These are phyloP conservation scores for Metopia argyrocephala DNA, from an alignment of 2,888 invertebrate species.

Conservation along the genomic window DNA sequence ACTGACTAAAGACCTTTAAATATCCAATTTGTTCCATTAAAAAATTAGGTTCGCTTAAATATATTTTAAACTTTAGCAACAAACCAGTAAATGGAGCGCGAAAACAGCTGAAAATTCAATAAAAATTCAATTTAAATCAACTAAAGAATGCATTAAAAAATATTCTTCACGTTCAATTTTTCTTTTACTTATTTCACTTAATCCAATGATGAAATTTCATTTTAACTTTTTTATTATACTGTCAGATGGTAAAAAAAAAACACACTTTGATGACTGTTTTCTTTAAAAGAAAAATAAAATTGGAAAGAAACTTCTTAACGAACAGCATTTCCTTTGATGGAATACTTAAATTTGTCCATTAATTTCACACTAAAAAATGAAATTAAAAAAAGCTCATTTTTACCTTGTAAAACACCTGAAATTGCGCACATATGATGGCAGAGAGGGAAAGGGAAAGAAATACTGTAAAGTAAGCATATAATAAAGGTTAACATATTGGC, in stretches of 20 bases:
- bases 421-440: too few relatives aligned
- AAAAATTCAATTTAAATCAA: neutral
- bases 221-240: slow-evolving; percentile 3
- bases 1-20: too few relatives aligned
- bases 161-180: neutral
- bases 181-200: neutral
- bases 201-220: neutral
- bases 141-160: neutral
- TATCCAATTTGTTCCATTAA: too few relatives aligned
- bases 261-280: slow-evolving; percentile 20
- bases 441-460: too few relatives aligned
- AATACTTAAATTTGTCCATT: neutral
- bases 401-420: neutral
- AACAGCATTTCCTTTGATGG: slow-evolving; percentile 26
- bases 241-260: neutral
- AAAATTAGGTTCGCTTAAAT: too few relatives aligned
- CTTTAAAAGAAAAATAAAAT: neutral
- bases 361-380: slow-evolving; percentile 9
- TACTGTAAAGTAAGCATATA: too few relatives aligned
- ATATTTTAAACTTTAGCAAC: neutral
- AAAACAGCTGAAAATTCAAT: neutral
- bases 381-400: neutral
- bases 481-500: neutral
- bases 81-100: neutral
- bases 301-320: neutral